These are phyloP conservation scores for Heterocephalus glaber DNA, from an alignment of 2,113 vertebrate genomes.

Conservation along the genomic window DNA sequence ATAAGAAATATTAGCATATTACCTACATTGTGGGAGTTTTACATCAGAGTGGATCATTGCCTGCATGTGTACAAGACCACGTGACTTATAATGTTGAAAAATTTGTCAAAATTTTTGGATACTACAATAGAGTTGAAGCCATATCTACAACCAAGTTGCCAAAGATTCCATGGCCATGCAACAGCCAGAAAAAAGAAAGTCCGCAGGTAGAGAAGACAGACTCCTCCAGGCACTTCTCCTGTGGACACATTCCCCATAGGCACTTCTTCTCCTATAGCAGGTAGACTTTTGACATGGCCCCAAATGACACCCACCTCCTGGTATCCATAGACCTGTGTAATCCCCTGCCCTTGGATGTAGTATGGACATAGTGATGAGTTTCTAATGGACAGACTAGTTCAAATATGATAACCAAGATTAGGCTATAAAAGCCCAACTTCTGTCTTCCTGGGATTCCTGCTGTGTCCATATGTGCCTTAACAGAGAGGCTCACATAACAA, in stretches of 20 bases:
- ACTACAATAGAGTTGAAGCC: background rate
- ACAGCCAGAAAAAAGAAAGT: background rate
- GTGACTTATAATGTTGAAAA: background rate
- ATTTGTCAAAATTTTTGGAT: background rate
- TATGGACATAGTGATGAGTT: background rate
- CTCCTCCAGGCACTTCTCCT: background rate
- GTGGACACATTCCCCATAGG: too few species aligned
- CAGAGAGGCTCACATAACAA: background rate
- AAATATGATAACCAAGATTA: background rate
- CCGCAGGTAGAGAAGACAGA: accelerated
- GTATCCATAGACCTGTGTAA: background rate
- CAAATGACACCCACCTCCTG: too few species aligned
- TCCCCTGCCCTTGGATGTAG: background rate
- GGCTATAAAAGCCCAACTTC: background rate
- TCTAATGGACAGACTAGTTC: background rate
- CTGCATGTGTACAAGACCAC: background rate
- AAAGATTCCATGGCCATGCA: background rate
- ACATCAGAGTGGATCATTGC: background rate
- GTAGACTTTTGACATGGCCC: background rate
- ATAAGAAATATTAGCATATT: background rate
- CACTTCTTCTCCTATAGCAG: background rate
- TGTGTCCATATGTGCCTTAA: background rate
- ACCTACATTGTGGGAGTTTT: background rate
- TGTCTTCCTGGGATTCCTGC: background rate
- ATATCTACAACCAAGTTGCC: background rate